phyloP scores from a whole-genome alignment of 2,797 vertebrate species.

The Sebastes goodei region DNA sequence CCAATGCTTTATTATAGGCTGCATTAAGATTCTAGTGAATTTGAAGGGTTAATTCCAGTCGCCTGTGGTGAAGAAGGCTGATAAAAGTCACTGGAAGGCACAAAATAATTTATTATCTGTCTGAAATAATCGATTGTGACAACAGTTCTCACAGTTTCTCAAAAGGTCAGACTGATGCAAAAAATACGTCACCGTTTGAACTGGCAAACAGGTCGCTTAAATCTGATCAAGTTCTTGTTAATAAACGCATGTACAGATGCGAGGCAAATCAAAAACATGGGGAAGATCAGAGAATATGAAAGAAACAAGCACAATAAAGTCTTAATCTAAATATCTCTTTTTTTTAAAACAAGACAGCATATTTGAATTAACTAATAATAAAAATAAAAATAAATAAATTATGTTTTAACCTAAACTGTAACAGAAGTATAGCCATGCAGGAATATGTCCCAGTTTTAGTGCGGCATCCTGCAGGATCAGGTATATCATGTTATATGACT shows the following conservation, averaged over 20 bases:
- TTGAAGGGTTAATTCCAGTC: background rate
- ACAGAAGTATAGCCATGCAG: background rate
- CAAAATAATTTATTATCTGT: constrained; percentile 5
- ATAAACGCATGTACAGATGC: background rate
- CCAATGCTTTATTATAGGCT: background rate
- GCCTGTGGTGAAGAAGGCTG: background rate
- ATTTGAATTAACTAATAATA: background rate
- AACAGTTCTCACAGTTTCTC: constrained; percentile 7
- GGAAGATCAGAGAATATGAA: background rate
- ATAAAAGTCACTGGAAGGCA: background rate
- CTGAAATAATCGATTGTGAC: constrained; percentile 21
- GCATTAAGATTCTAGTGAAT: background rate
- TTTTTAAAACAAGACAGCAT: background rate
- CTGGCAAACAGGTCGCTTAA: background rate
- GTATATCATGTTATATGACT: background rate
- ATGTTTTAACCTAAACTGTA: background rate
- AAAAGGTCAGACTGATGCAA: constrained; percentile 17
- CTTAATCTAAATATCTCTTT: background rate
- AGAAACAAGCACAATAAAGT: background rate
- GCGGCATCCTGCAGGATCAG: background rate
- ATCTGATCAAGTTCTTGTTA: background rate
- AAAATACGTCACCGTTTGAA: background rate
- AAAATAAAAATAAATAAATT: background rate
- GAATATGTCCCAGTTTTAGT: background rate
- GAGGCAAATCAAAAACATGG: background rate